These are phyloP conservation scores for Cliona cf. orientalis DNA, from an alignment of 37 sponge, comb jelly and placozoan genomes.

Conservation along the genomic window DNA sequence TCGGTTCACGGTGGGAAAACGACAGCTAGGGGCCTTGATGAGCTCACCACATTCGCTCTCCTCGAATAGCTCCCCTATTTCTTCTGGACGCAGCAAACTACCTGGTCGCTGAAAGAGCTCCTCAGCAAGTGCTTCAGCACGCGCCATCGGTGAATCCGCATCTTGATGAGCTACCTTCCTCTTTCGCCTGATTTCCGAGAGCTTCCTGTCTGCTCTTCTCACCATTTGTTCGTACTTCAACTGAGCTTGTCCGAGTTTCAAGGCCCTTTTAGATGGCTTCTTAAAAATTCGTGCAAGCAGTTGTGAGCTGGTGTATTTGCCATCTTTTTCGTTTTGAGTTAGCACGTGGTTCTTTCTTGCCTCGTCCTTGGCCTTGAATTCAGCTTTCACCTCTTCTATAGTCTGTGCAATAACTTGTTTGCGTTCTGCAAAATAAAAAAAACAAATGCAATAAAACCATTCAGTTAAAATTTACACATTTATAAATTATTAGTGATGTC, in stretches of 20 bases:
- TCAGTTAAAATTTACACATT: no score
- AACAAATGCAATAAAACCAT: background rate
- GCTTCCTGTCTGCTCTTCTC: constrained; percentile 43
- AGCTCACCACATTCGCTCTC: constrained; percentile 29
- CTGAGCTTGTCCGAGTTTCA: constrained; percentile 34
- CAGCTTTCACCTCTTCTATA: constrained; percentile 29
- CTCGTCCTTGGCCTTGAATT: background rate
- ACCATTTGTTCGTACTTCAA: constrained; percentile 52
- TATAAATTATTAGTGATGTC: no score
- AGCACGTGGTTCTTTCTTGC: background rate
- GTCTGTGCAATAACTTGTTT: background rate
- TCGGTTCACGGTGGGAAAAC: background rate
- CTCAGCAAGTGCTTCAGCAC: constrained; percentile 56
- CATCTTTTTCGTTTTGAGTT: background rate
- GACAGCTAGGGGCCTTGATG: background rate
- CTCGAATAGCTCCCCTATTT: constrained; percentile 27
- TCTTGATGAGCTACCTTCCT: background rate
- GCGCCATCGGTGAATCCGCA: constrained; percentile 3
- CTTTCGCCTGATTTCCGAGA: constrained; percentile 12
- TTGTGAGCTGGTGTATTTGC: constrained; percentile 12
- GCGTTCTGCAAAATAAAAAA: constrained; percentile 2
- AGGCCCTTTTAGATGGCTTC: constrained; percentile 37
- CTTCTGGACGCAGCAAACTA: constrained; percentile 46
- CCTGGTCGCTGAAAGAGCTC: constrained; percentile 62
- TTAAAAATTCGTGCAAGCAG: constrained; percentile 45